Conservation (phyloP, 2,797 vertebrate genomes). For the Falco rusticolus region DNA sequence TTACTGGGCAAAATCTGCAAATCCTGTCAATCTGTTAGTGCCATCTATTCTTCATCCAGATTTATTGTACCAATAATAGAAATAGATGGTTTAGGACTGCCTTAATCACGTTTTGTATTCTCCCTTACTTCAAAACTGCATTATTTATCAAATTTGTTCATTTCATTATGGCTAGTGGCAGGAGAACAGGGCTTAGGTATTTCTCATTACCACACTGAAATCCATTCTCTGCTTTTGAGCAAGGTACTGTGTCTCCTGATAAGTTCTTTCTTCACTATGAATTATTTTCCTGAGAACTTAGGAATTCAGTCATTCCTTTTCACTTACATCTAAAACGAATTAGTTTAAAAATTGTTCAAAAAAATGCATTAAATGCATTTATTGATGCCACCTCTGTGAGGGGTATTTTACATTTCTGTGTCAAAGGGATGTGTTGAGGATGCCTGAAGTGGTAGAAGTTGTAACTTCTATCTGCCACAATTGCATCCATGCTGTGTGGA, state of each 20-base stretch:
- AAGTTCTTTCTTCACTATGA: background rate
- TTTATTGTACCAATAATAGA: background rate
- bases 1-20: slow-evolving; percentile 15
- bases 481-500: background rate
- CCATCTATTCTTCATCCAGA: background rate
- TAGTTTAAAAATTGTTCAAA: background rate
- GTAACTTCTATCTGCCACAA: background rate
- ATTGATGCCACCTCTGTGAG: background rate
- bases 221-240: background rate
- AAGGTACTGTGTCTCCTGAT: background rate
- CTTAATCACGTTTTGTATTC: background rate
- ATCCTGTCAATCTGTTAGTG: slow-evolving; percentile 11
- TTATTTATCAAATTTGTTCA: background rate
- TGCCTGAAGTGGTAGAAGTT: background rate
- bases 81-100: background rate
- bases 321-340: background rate
- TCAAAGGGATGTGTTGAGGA: background rate
- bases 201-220: background rate
- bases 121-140: background rate
- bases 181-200: background rate
- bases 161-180: background rate
- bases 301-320: background rate
- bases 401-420: background rate
- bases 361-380: background rate
- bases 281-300: background rate